These are phyloP conservation scores for Thereva nobilitata DNA, from an alignment of 2,888 invertebrate species.

Conservation along the genomic window DNA sequence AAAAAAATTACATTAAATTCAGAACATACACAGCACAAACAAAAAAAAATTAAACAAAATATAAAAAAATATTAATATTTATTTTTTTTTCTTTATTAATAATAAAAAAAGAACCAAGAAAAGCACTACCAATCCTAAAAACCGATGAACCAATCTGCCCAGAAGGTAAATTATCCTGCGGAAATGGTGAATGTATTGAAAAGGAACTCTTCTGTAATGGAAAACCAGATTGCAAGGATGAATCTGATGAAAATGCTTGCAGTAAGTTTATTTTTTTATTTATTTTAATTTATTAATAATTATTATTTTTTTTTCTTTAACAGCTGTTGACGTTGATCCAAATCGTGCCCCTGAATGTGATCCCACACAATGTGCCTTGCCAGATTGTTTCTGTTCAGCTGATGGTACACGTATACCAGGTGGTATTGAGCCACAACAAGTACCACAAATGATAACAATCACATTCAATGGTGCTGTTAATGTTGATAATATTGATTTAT, in stretches of 20 bases:
- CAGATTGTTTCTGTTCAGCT: conserved; percentile 92
- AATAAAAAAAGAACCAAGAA: conserved; percentile 75
- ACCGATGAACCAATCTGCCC: conserved; percentile 93
- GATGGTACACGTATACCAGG: conserved; percentile 90
- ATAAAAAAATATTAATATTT: too few species aligned
- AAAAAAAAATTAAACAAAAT: too few species aligned
- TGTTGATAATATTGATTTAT: conserved; percentile 89
- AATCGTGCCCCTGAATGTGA: conserved; percentile 92
- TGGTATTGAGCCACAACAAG: conserved; percentile 78
- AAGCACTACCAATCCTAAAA: conserved; percentile 84
- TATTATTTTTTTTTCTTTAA: conserved; percentile 43
- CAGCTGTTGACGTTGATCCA: conserved; percentile 87
- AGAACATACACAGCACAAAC: too few species aligned
- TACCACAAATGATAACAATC: conserved; percentile 92
- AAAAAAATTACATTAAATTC: too few species aligned
- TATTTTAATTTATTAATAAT: conserved; percentile 6
- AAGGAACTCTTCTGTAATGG: conserved; percentile 92
- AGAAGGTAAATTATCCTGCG: conserved; percentile 87
- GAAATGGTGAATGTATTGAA: conserved; percentile 89
- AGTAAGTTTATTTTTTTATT: conserved; percentile 67
- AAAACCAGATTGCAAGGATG: conserved; percentile 89
- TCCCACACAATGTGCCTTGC: conserved; percentile 82
- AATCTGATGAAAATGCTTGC: conserved; percentile 94
- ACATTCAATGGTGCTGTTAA: conserved; percentile 93
- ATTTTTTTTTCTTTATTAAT: too few species aligned